These are phyloP conservation scores for Bimastos eiseni DNA, from an alignment of 2,888 invertebrate species.

Conservation along the genomic window DNA sequence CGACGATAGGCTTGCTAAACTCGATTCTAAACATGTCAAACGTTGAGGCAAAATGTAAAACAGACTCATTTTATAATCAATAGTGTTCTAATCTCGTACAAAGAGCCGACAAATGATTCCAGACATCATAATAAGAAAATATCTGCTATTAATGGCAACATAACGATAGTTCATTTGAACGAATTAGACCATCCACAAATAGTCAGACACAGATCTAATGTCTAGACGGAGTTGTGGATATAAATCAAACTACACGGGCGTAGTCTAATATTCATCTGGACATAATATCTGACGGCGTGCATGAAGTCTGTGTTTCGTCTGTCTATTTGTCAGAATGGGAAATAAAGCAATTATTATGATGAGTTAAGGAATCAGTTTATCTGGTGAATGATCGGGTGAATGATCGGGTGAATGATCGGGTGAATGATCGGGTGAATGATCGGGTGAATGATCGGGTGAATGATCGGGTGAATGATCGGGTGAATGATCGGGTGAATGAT, in stretches of 20 bases:
- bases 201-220: background rate
- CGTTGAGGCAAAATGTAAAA: constrained; percentile 61
- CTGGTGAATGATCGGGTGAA: too few relatives aligned
- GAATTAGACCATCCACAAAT: background rate
- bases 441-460: too few relatives aligned
- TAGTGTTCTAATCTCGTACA: constrained; percentile 65
- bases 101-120: constrained; percentile 91
- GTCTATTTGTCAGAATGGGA: too few relatives aligned
- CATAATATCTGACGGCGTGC: too few relatives aligned
- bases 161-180: background rate
- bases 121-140: constrained; percentile 90
- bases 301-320: too few relatives aligned
- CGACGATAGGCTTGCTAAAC: too few relatives aligned
- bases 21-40: background rate
- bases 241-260: background rate
- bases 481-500: too few relatives aligned
- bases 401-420: too few relatives aligned
- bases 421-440: too few relatives aligned
- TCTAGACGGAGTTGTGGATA: background rate
- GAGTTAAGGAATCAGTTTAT: too few relatives aligned
- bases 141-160: constrained; percentile 61
- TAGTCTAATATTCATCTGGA: background rate
- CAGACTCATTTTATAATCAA: background rate
- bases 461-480: too few relatives aligned
- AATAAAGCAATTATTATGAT: too few relatives aligned